phyloP scores from a whole-genome alignment of 1,140 invertebrate genomes.

The Galleria mellonella region DNA sequence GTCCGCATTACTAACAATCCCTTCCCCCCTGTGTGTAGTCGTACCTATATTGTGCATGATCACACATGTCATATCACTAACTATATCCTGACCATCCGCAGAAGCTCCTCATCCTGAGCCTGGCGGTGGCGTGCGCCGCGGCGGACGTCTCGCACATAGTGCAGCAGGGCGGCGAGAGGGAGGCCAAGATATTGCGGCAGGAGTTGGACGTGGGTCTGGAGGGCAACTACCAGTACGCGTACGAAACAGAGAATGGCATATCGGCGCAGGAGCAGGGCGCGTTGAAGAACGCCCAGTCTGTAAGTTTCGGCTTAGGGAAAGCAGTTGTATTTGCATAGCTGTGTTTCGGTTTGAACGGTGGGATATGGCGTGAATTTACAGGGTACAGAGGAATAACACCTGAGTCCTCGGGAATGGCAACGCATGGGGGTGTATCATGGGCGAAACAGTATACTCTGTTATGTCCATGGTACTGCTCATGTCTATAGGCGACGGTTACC shows the following conservation, averaged over 20 bases:
- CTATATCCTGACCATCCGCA: background rate
- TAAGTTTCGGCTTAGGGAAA: constrained; percentile 29
- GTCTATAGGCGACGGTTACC: too few species aligned
- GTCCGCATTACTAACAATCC: too few species aligned
- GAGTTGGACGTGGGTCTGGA: constrained; percentile 52
- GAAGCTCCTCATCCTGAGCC: background rate
- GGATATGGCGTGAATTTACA: too few species aligned
- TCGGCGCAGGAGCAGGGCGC: constrained; percentile 58
- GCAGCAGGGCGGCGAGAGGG: background rate
- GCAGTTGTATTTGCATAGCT: too few species aligned
- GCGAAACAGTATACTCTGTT: too few species aligned
- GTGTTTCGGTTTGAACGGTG: too few species aligned
- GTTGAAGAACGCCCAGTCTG: constrained; percentile 23
- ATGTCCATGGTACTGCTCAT: too few species aligned
- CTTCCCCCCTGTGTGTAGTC: too few species aligned
- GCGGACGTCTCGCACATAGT: background rate
- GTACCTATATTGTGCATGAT: background rate
- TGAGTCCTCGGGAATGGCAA: too few species aligned
- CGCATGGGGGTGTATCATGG: too few species aligned
- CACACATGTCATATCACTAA: background rate
- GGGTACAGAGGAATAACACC: too few species aligned
- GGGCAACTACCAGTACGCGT: constrained; percentile 60
- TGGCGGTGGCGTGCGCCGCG: background rate
- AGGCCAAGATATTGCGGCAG: constrained; percentile 57
- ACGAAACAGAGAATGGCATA: constrained; percentile 75